phyloP scores from a whole-genome alignment of 2,113 vertebrate species.

The Trichomycterus rosablanca region DNA sequence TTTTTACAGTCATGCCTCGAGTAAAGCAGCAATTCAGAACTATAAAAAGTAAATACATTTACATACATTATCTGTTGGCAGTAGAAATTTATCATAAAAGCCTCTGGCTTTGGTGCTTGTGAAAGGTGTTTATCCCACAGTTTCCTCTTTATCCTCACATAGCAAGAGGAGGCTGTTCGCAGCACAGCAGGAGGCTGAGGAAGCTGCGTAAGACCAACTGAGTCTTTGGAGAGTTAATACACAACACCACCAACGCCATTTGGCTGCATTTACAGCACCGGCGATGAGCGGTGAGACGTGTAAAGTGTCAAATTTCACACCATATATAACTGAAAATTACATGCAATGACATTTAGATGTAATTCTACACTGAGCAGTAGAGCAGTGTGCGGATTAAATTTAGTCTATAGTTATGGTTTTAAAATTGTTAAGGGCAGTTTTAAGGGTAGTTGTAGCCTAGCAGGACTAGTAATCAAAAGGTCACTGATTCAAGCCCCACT shows the following conservation, averaged over 20 bases:
- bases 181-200: constrained; percentile 17
- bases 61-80: not conserved
- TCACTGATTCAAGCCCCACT: too few relatives aligned
- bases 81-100: not conserved
- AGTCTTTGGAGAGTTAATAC: not conserved
- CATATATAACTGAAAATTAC: not conserved
- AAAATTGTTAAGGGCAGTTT: too few relatives aligned
- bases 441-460: too few relatives aligned
- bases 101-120: too few relatives aligned
- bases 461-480: too few relatives aligned
- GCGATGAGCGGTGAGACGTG: not conserved
- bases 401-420: too few relatives aligned
- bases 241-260: constrained; percentile 15
- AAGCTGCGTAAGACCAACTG: constrained; percentile 8
- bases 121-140: too few relatives aligned
- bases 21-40: not conserved
- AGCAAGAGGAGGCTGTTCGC: constrained; percentile 26
- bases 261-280: not conserved
- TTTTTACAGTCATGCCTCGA: not conserved
- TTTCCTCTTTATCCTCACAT: too few relatives aligned
- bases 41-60: not conserved
- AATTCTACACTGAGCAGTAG: too few relatives aligned
- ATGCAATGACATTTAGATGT: not conserved
- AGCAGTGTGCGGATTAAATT: too few relatives aligned
- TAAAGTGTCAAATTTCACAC: not conserved